Percentiles rank a stretch among this genome's conserved stretches.
phyloP scores from a whole-genome alignment of 2,888 invertebrate genomes.

The Hydraecia micacea region DNA sequence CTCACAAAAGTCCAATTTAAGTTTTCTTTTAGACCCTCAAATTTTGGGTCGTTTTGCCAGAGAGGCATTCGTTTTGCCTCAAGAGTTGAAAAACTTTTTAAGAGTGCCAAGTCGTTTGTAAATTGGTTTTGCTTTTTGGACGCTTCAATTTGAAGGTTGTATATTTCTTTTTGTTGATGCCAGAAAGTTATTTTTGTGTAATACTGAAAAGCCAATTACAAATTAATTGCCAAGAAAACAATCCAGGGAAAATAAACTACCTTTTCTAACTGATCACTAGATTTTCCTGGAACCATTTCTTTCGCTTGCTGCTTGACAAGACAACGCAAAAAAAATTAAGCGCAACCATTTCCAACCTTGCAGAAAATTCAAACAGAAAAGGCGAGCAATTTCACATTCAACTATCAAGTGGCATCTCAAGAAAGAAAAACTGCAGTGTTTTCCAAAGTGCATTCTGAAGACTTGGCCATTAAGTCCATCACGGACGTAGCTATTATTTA shows the following conservation, averaged over 20 bases:
- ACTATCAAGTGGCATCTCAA: constrained; percentile 27
- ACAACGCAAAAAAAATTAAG: neutral
- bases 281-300: constrained; percentile 4
- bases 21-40: constrained; percentile 77
- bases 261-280: neutral
- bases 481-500: neutral
- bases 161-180: constrained; percentile 12
- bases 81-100: constrained; percentile 53
- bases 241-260: neutral
- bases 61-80: constrained; percentile 58
- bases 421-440: constrained; percentile 12
- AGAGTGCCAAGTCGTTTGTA: constrained; percentile 45
- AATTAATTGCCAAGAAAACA: neutral
- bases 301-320: constrained; percentile 9
- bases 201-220: neutral
- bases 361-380: constrained; percentile 50
- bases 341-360: constrained; percentile 21
- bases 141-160: constrained; percentile 11
- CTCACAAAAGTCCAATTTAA: constrained; percentile 80
- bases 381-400: constrained; percentile 34
- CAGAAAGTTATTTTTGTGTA: neutral
- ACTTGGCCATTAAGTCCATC: constrained; percentile 5
- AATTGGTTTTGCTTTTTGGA: constrained; percentile 51
- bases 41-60: constrained; percentile 70
- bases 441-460: constrained; percentile 14